Conservation (phyloP, 2,888 invertebrate species). For the Hypomecis atomaria region DNA sequence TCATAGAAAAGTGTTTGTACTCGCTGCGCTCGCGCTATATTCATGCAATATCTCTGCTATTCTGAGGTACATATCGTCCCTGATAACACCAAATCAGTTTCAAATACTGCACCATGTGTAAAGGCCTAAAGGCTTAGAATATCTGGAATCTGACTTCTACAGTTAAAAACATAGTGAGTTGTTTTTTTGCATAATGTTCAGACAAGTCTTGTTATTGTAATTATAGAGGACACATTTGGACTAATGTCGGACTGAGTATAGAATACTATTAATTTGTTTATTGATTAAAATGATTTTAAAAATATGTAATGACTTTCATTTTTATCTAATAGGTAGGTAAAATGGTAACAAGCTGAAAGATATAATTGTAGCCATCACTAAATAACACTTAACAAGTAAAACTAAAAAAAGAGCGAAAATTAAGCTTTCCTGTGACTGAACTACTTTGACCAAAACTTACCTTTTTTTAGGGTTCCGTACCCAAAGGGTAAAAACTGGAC, state of each 20-base stretch:
- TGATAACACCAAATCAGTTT: background rate
- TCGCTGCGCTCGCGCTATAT: too few species aligned
- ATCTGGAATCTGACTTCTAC: background rate
- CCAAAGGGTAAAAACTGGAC: too few species aligned
- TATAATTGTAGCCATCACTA: too few species aligned
- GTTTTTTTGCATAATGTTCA: slow-evolving; percentile 60
- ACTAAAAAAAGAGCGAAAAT: too few species aligned
- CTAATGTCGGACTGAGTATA: slow-evolving; percentile 79
- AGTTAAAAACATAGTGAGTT: slow-evolving; percentile 32
- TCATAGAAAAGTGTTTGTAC: too few species aligned
- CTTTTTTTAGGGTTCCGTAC: too few species aligned
- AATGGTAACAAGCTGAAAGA: too few species aligned
- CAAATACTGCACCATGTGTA: slow-evolving; percentile 1
- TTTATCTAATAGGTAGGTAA: background rate
- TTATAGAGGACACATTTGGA: slow-evolving; percentile 70
- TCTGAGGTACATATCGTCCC: too few species aligned
- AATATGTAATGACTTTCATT: slow-evolving; percentile 7
- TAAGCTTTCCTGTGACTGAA: too few species aligned
- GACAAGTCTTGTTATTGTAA: slow-evolving; percentile 64
- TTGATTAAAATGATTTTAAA: slow-evolving; percentile 70
- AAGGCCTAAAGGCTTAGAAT: background rate
- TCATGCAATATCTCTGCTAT: too few species aligned
- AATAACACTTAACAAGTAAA: too few species aligned
- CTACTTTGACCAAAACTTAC: too few species aligned
- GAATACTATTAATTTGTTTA: slow-evolving; percentile 77